These are phyloP conservation scores for Triplophysa tibetana DNA, from an alignment of 2,113 vertebrate genomes.

Conservation along the genomic window DNA sequence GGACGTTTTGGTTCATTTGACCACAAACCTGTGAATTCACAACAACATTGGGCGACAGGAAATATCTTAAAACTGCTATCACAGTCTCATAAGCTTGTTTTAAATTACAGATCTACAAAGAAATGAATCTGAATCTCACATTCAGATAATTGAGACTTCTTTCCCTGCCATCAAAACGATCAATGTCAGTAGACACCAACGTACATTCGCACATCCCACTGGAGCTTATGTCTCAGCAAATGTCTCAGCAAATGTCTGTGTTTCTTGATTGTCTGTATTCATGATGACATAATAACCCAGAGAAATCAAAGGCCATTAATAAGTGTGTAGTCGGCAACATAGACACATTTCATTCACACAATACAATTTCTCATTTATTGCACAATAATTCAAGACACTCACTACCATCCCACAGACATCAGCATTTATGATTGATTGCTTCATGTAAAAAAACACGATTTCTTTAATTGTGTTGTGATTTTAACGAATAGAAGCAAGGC, in stretches of 20 bases:
- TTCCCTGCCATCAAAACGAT: background rate
- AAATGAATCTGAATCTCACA: slow-evolving; percentile 12
- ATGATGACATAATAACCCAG: slow-evolving; percentile 22
- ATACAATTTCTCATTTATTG: slow-evolving; percentile 14
- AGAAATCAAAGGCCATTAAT: slow-evolving; percentile 12
- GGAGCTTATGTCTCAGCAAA: slow-evolving; percentile 16
- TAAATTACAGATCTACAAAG: slow-evolving; percentile 29
- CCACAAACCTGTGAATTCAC: no score
- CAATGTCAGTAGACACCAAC: slow-evolving; percentile 1
- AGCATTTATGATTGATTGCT: slow-evolving; percentile 31
- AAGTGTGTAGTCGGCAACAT: background rate
- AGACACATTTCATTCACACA: background rate
- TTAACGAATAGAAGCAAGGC: background rate
- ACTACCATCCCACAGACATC: background rate
- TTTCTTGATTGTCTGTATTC: background rate
- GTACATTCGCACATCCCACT: background rate
- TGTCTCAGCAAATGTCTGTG: background rate
- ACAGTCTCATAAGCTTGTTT: no score
- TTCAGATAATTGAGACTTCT: background rate
- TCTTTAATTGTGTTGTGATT: slow-evolving; percentile 1
- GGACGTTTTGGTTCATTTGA: no score
- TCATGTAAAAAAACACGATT: background rate
- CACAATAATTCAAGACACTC: slow-evolving; percentile 17
- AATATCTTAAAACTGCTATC: no score
- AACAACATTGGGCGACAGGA: no score